phyloP scores from a whole-genome alignment of 1,140 invertebrate genomes.

The Trichonephila inaurata region DNA sequence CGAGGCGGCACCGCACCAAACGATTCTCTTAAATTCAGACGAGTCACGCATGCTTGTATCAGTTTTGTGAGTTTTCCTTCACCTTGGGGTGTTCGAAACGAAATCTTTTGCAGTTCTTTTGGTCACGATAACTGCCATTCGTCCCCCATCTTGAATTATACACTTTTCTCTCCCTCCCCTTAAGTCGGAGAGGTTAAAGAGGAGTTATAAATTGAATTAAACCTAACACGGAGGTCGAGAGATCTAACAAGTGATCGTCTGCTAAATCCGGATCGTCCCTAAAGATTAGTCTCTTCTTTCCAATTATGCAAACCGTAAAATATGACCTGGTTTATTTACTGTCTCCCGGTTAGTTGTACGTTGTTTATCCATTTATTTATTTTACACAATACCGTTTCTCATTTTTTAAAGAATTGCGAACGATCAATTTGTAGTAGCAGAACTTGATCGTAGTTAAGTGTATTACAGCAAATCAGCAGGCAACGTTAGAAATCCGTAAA shows the following conservation, averaged over 20 bases:
- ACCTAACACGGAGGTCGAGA: slow-evolving; percentile 38
- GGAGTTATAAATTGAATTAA: slow-evolving; percentile 68
- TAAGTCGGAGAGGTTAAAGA: slow-evolving; percentile 2
- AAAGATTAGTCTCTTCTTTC: slow-evolving; percentile 34
- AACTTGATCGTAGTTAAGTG: no score
- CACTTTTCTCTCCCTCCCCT: not conserved
- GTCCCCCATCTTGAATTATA: not conserved
- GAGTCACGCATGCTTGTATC: slow-evolving; percentile 67
- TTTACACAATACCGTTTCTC: no score
- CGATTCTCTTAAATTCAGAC: slow-evolving; percentile 3
- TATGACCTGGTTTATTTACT: not conserved
- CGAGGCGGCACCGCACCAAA: not conserved
- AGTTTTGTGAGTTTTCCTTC: slow-evolving; percentile 45
- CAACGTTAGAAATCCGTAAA: no score
- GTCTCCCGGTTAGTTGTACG: not conserved
- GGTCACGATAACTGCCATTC: slow-evolving; percentile 51
- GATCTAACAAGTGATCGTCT: slow-evolving; percentile 1
- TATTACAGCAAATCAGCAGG: no score
- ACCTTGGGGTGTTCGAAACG: slow-evolving; percentile 62
- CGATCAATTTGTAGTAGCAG: no score
- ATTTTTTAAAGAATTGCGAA: no score
- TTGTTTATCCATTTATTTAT: slow-evolving; percentile 5
- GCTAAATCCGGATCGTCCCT: slow-evolving; percentile 33
- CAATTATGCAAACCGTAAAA: slow-evolving; percentile 50
- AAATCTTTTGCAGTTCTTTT: slow-evolving; percentile 29